Base-by-base conservation (phyloP, 2,888 invertebrate species). In the Leistus spinibarbis region DNA sequence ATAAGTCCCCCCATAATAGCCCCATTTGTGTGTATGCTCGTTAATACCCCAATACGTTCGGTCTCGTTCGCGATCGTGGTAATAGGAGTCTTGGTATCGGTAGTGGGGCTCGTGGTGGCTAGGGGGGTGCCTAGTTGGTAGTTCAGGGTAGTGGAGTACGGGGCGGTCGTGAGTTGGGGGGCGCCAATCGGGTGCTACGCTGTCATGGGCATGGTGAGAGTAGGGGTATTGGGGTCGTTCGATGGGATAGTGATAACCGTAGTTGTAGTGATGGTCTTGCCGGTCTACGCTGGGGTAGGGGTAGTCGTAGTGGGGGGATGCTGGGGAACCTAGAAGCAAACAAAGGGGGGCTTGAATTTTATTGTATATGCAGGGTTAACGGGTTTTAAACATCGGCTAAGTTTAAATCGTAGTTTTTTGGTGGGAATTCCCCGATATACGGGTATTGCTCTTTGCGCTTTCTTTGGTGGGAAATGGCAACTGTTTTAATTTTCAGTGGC, bases 1-100 rank as follows among this genome's bases (percentile, higher is more conserved):
- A 79, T 93, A 92, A 10, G 85, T 85, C 0, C 90, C 89, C 0
- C 91, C 90, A 79, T 91, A 91, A 76, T 88, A 87, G 0, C 89
- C 90, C 90, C 90, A 91, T 23, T 85, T 85, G 62, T 87, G 87
- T 3, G 86, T 60, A 81, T 83, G 81, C 4, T 81, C 79, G 65
- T 80, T 78, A 62, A 80, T 76, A 9, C 81, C 84, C 80, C 84
- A 84, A 76, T 83, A 82, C 62, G 80, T 73, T 24, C 78, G 76
- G 76, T 81, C 80, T 69, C 78, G 80, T 72, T 84, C 79, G 60
- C 80, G 76, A 16, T 81, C 79, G 1, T 67, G 57, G 69, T 78
- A 78, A 56, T 80, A 80, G 69, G 79, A 79, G 20, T 77, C 64
- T 73, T 70, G 77, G 23, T 76, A 54, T 24, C 73, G 65, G 60